Evolutionary conservation across 2,113 vertebrate species (phyloP).

Genomic region (Atractosteus spatula): DNA sequence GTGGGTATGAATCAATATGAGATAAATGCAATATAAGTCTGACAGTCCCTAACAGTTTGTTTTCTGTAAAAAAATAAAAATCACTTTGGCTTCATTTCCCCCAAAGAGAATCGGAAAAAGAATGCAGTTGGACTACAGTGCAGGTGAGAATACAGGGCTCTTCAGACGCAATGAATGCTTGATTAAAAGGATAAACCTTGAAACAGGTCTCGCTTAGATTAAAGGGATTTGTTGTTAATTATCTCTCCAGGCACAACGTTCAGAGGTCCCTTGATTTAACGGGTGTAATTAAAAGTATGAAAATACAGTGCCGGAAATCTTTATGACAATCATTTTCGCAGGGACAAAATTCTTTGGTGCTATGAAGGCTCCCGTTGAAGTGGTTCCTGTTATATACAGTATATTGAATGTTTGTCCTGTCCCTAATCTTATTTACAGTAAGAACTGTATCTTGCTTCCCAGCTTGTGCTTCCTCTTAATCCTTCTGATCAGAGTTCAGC

Average conservation of each 20-base stretch:
- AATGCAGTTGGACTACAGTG: not conserved
- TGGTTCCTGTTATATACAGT: not conserved
- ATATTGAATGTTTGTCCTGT: too few relatives aligned
- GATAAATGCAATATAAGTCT: not conserved
- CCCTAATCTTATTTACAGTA: too few relatives aligned
- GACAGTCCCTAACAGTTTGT: too few relatives aligned
- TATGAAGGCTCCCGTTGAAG: slow-evolving; percentile 3
- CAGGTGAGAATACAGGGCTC: not conserved
- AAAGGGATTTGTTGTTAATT: slow-evolving; percentile 11
- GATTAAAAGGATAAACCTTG: slow-evolving; percentile 21
- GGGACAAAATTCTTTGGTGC: slow-evolving; percentile 10
- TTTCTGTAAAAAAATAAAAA: not conserved
- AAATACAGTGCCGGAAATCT: not conserved
- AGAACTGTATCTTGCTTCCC: too few relatives aligned
- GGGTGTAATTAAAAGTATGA: slow-evolving; percentile 15
- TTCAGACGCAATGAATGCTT: slow-evolving; percentile 12
- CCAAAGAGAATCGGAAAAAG: slow-evolving; percentile 8
- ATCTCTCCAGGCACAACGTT: slow-evolving; percentile 10
- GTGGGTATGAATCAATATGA: not conserved
- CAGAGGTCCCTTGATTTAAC: not conserved
- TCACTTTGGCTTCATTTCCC: not conserved
- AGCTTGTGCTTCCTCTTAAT: too few relatives aligned
- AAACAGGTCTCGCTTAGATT: slow-evolving; percentile 4
- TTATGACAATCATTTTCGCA: not conserved
- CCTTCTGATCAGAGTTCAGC: too few relatives aligned